Conservation (phyloP, 53 echinoderm and acorn worm species). For the Echinarachnius parma region DNA sequence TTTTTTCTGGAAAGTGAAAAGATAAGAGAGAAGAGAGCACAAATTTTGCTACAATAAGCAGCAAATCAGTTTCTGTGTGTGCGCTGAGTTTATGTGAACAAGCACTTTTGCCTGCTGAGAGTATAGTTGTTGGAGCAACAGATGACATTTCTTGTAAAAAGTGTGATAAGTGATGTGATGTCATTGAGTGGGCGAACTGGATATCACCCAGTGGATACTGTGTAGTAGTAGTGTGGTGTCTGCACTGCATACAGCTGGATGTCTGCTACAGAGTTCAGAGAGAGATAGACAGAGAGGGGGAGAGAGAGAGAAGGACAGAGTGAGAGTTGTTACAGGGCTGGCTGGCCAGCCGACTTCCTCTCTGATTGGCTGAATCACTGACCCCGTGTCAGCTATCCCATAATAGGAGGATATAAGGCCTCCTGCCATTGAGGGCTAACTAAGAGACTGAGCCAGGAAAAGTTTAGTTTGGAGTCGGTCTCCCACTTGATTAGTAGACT, state of each 20-base stretch:
- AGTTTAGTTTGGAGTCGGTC: constrained; percentile 47
- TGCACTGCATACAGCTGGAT: not conserved
- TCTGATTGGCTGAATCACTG: constrained; percentile 34
- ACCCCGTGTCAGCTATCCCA: constrained; percentile 50
- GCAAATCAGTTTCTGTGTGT: too few species aligned
- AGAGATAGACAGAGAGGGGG: constrained; percentile 8
- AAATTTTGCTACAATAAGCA: constrained; percentile 41
- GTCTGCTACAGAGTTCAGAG: constrained; percentile 2
- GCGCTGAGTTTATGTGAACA: constrained; percentile 31
- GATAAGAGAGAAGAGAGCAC: too few species aligned
- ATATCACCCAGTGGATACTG: not conserved
- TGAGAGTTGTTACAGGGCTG: not conserved
- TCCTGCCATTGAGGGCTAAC: constrained; percentile 43
- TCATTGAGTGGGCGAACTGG: not conserved
- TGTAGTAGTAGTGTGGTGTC: constrained; percentile 17
- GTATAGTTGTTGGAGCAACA: too few species aligned
- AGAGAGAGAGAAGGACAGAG: not conserved
- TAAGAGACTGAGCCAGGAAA: constrained; percentile 47
- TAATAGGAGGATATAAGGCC: constrained; percentile 47
- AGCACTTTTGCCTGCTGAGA: constrained; percentile 35
- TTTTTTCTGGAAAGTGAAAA: too few species aligned
- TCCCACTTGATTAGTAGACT: constrained; percentile 29
- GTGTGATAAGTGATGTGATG: not conserved
- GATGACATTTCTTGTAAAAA: too few species aligned
- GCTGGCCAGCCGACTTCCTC: constrained; percentile 28